phyloP scores from a whole-genome alignment of 2,888 invertebrate species.

The Anaspis maculata region DNA sequence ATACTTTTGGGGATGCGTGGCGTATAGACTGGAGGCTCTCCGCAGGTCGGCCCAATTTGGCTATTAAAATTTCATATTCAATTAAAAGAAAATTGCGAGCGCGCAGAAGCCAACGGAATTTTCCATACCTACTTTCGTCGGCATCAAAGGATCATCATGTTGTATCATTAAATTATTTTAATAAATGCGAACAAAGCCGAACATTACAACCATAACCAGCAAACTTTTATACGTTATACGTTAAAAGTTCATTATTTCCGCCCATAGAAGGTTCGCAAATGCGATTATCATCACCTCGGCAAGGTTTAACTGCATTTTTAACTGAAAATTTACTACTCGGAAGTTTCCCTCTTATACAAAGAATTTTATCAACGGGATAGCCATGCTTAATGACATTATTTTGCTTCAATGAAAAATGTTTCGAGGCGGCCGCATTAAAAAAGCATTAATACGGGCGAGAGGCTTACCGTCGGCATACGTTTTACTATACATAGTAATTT shows the following conservation, averaged over 20 bases:
- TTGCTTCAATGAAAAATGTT: conserved; percentile 6
- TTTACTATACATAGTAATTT: too few species aligned
- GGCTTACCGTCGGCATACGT: too few species aligned
- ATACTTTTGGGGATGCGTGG: too few species aligned
- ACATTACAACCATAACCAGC: conserved; percentile 3
- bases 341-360: conserved; percentile 8
- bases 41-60: too few species aligned
- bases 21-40: too few species aligned
- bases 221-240: conserved; percentile 8
- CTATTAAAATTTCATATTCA: too few species aligned
- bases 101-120: too few species aligned
- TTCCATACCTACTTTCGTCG: too few species aligned
- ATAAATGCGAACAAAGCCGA: conserved; percentile 6
- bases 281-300: conserved; percentile 10
- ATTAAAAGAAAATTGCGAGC: too few species aligned
- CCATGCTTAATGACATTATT: conserved; percentile 8
- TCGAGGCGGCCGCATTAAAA: conserved; percentile 1
- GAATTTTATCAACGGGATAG: conserved; percentile 7
- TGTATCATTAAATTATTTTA: conserved; percentile 8
- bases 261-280: conserved; percentile 10
- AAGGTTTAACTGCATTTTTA: conserved; percentile 10
- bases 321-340: conserved; percentile 12
- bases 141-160: conserved; percentile 4
- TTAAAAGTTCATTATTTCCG: conserved; percentile 10
- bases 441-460: too few species aligned